Evolutionary conservation across 2,888 invertebrate genomes (phyloP).

Genomic region (Hypolimnas misippus): DNA sequence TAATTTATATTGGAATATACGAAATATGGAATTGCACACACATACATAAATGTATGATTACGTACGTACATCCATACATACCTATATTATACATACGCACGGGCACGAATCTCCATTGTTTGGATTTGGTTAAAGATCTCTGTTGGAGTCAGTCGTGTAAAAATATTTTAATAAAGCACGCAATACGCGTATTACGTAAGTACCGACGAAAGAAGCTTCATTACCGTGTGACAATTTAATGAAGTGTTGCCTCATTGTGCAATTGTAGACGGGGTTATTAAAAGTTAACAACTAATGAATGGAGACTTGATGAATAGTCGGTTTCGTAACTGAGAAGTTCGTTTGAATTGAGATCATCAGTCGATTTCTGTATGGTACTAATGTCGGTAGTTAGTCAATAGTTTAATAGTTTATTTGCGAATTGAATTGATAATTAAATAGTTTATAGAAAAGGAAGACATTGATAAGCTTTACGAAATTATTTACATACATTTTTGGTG

Average conservation of each 20-base stretch:
- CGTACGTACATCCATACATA: too few relatives aligned
- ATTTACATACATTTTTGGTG: too few relatives aligned
- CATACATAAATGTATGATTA: too few relatives aligned
- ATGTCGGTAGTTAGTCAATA: not conserved
- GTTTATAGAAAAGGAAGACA: not conserved
- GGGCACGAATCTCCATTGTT: too few relatives aligned
- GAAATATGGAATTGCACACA: too few relatives aligned
- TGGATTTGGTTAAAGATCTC: too few relatives aligned
- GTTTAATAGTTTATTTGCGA: not conserved
- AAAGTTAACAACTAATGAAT: conserved; percentile 70
- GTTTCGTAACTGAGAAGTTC: conserved; percentile 39
- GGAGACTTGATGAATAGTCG: conserved; percentile 57
- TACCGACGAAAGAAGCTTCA: conserved; percentile 59
- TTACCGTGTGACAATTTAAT: conserved; percentile 73
- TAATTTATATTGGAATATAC: too few relatives aligned
- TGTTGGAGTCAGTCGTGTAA: too few relatives aligned
- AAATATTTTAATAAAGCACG: not conserved
- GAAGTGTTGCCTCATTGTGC: conserved; percentile 75
- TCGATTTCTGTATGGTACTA: conserved; percentile 11
- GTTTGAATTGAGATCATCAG: conserved; percentile 31
- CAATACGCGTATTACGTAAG: conserved; percentile 26
- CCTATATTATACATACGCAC: too few relatives aligned
- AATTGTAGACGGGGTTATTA: conserved; percentile 71
- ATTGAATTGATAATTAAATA: not conserved
- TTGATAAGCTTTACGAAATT: too few relatives aligned